Percentiles rank a stretch among this genome's conserved stretches.
Evolutionary conservation across 2,113 vertebrate genomes (phyloP).

Genomic region (Anthoscopus minutus): DNA sequence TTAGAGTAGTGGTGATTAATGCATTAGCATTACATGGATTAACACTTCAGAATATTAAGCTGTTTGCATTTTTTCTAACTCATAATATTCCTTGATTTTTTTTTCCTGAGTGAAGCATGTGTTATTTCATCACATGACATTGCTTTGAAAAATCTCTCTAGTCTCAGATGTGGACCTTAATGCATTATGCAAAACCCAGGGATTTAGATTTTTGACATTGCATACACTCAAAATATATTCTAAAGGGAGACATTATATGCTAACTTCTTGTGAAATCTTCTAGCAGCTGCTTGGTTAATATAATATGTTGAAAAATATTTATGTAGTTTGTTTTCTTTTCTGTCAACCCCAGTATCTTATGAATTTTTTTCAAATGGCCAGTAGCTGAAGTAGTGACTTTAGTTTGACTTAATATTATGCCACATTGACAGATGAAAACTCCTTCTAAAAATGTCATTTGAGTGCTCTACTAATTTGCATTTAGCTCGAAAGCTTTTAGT

Average conservation of each 20-base stretch:
- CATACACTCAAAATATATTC: slow-evolving; percentile 78
- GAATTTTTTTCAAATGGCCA: slow-evolving; percentile 81
- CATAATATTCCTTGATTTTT: slow-evolving; percentile 58
- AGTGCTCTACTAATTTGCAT: slow-evolving; percentile 82
- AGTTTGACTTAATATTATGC: slow-evolving; percentile 85
- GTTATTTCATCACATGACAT: slow-evolving; percentile 76
- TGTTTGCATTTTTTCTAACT: slow-evolving; percentile 40
- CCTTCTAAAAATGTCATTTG: slow-evolving; percentile 84
- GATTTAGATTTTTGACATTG: slow-evolving; percentile 83
- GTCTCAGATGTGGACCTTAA: slow-evolving; percentile 80
- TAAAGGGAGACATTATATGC: slow-evolving; percentile 83
- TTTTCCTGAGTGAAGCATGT: slow-evolving; percentile 54
- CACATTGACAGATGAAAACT: slow-evolving; percentile 84
- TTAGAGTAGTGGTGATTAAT: slow-evolving; percentile 29
- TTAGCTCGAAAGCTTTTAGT: slow-evolving; percentile 85
- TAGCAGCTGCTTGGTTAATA: slow-evolving; percentile 85
- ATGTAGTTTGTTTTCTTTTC: slow-evolving; percentile 85
- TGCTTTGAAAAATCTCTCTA: slow-evolving; percentile 79
- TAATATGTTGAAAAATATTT: slow-evolving; percentile 87
- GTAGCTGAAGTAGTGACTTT: slow-evolving; percentile 83
- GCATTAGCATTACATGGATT: slow-evolving; percentile 7
- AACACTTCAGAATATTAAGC: slow-evolving; percentile 57
- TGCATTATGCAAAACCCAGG: slow-evolving; percentile 84
- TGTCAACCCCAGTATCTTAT: slow-evolving; percentile 80
- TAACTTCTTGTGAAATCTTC: slow-evolving; percentile 80